Evolutionary conservation across 2,888 invertebrate species (phyloP), one percentile per base, ranked within the genome.

Genomic region (Xylota sylvarum): DNA sequence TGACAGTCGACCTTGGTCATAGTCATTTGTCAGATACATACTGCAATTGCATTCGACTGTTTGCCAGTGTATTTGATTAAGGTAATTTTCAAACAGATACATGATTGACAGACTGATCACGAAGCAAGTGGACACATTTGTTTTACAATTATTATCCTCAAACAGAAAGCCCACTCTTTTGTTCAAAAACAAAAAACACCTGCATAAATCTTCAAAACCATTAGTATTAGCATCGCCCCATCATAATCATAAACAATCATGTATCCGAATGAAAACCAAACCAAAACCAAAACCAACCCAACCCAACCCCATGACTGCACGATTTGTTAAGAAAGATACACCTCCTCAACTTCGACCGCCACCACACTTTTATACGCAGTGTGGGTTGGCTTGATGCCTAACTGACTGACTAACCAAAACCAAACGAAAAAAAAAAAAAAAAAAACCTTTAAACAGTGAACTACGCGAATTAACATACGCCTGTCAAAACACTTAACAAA

Each of bases 401-500:
- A 55, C 48, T 48, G 40, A 48, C 62, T 77, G 62, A 10, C 40
- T 52, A 35, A 35, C n/a, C n/a, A n/a, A 27, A 52, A 52, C 43
- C n/a, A 43, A 40, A 17, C 17, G 67, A 50, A 32, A 35, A 35
- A 35, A 48, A 58, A 48, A 46, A 9, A 17, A 70, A 58, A 56
- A 30, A 5, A 3, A 3, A 35, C 27, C n/a, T n/a, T n/a, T n/a
- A n/a, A 50, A 19, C 6, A 62, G 43, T 52, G 62, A 69, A 65
- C 64, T 50, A 72, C 56, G 27, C 48, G 14, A 72, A 72, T 81
- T 81, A 85, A 65, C 85, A 85, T 81, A 77, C 70, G 85, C 70
- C 70, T 85, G 85, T 86, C 82, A 77, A 86, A 86, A 86, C 82
- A 86, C 82, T 81, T 86, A 77, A 48, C 76, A 82, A 65, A 86